These are phyloP conservation scores for Dryoscopus gambensis DNA, from an alignment of 2,113 vertebrate genomes.

Conservation along the genomic window DNA sequence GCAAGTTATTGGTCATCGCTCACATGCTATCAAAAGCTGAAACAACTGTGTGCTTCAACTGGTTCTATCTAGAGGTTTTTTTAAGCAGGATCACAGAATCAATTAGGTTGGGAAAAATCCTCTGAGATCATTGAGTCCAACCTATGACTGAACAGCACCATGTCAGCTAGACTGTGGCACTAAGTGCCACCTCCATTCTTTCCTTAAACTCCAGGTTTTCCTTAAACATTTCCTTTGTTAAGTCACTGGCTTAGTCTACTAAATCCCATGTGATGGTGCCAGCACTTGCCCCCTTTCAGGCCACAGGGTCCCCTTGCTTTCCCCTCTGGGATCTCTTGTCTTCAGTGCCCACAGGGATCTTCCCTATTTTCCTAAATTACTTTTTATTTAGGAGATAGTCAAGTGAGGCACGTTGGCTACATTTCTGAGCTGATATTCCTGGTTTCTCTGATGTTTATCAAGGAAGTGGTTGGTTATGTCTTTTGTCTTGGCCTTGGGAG, in stretches of 20 bases:
- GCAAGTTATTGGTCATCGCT: background rate
- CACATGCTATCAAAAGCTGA: background rate
- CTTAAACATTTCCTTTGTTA: background rate
- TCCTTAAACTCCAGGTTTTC: background rate
- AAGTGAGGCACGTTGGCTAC: background rate
- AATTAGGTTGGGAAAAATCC: background rate
- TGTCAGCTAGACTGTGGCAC: background rate
- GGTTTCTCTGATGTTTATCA: background rate
- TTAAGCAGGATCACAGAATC: background rate
- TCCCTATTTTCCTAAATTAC: background rate
- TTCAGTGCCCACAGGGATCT: rapidly evolving
- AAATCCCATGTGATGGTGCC: background rate
- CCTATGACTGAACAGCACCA: rapidly evolving
- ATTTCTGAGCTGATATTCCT: background rate
- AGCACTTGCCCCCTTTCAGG: background rate
- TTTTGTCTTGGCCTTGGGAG: background rate
- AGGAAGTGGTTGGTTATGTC: background rate
- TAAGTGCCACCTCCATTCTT: background rate
- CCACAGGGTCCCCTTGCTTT: rapidly evolving
- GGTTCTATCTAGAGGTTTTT: background rate
- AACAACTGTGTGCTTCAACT: background rate
- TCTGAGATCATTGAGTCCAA: background rate
- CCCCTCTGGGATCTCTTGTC: background rate
- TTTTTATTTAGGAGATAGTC: background rate
- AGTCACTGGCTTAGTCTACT: background rate